These are phyloP conservation scores for Ooceraea biroi DNA, from an alignment of 1,140 invertebrate species.

Conservation along the genomic window DNA sequence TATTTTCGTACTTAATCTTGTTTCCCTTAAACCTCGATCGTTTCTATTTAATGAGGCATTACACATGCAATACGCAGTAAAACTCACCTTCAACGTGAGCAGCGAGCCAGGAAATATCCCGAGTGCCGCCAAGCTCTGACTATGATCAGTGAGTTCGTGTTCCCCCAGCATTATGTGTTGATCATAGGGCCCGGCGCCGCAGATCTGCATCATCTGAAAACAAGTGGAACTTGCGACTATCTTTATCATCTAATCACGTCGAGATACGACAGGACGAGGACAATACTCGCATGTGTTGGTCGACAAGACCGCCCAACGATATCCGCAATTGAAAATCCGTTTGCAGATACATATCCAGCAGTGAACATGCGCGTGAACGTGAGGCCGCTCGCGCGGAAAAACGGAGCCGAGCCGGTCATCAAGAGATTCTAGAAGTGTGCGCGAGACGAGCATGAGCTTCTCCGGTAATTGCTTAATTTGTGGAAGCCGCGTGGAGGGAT, in stretches of 20 bases:
- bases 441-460: conserved; percentile 77
- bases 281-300: neutral
- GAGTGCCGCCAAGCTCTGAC: conserved; percentile 80
- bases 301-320: neutral
- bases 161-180: conserved; percentile 83
- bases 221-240: conserved; percentile 4
- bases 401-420: conserved; percentile 10
- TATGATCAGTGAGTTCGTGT: conserved; percentile 81
- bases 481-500: conserved; percentile 72
- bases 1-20: no score
- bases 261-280: conserved; percentile 14
- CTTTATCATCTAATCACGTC: neutral
- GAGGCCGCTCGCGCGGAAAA: conserved; percentile 52
- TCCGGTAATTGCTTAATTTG: conserved; percentile 86
- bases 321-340: conserved; percentile 23
- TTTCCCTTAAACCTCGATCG: neutral
- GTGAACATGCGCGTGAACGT: no score
- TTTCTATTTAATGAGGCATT: neutral
- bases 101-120: conserved; percentile 82
- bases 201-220: conserved; percentile 83
- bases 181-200: conserved; percentile 82
- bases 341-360: no score
- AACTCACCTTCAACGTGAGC: conserved; percentile 83
- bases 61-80: conserved; percentile 40
- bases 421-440: conserved; percentile 62